These are phyloP conservation scores for Cassiopea xamachana DNA, from an alignment of 30 jellyfish, hydroid and myxozoan species.

Conservation along the genomic window DNA sequence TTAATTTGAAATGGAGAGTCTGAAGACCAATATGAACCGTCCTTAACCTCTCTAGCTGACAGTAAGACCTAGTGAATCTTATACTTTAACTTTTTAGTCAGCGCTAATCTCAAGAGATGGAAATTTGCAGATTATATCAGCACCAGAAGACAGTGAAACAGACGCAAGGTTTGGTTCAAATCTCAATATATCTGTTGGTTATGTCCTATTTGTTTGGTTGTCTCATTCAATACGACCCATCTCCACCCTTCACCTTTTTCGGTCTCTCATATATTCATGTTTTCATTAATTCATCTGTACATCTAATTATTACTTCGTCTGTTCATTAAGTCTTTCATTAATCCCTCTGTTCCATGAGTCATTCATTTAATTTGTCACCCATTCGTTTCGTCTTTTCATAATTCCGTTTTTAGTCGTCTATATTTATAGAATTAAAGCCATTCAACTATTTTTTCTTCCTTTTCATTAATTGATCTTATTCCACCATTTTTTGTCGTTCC, in stretches of 20 bases:
- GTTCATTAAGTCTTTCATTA: neutral
- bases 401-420: too few relatives aligned
- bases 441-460: too few relatives aligned
- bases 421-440: too few relatives aligned
- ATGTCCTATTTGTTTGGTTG: neutral
- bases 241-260: neutral
- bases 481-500: too few relatives aligned
- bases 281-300: neutral
- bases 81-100: conserved; percentile 33
- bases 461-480: too few relatives aligned
- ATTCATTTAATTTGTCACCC: neutral
- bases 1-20: too few relatives aligned
- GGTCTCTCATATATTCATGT: neutral
- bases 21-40: too few relatives aligned
- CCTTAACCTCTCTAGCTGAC: too few relatives aligned
- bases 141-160: conserved; percentile 79
- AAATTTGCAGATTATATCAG: conserved; percentile 82
- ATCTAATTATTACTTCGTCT: neutral
- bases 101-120: conserved; percentile 86
- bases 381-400: too few relatives aligned
- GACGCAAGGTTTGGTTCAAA: conserved; percentile 44
- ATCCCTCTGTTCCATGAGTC: neutral
- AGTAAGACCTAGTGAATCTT: neutral
- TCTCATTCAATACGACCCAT: neutral
- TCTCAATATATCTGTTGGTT: neutral